Base-by-base conservation (phyloP, 2,888 invertebrate species). In the Mesopsocus fuscifrons region DNA sequence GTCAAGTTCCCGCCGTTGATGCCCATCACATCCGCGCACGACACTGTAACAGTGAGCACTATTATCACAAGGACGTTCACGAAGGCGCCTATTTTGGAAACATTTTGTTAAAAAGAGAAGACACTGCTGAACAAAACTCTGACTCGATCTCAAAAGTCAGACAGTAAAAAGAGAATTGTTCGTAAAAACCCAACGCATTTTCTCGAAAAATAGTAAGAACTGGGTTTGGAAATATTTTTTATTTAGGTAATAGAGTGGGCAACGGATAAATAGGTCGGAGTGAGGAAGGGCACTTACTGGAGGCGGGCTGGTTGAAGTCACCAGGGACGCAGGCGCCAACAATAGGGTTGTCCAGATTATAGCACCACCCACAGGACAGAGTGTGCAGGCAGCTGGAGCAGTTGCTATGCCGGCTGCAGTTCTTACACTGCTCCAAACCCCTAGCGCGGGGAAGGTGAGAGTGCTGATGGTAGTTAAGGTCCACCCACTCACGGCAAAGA, bases 291-390 rank as follows among this genome's bases (percentile, higher is more conserved):
- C n/a, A 32, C 48, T 35, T 48, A 52, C 77, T 75, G 0, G 70
- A 65, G 50, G 73, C 74, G 0, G 89, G 78, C 16, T 77, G 74
- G 55, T 79, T 78, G 54, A 87, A 89, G 56, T 89, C 87, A 2
- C 89, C 89, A 52, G 79, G 77, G 42, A 83, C 77, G 54, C 89
- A 88, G 17, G 73, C 68, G 1, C 92, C 92, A 49, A 79, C 74
- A 48, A 84, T 85, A 1, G 91, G 91, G 62, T 92, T 89, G 42
- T 80, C 78, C 17, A 74, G 66, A 51, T 83, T 83, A 55, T 85
- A 85, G 58, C 91, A 91, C 94, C 94, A 94, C 5, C 94, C 94
- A 61, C 94, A 94, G 46, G 84, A 83, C 52, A 89, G 69, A 15
- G 82, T 77, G 43, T 76, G 71, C 48, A 92, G 63, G 56, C 92